phyloP scores from a whole-genome alignment of 2,113 vertebrate species.

The Neoarius graeffei region DNA sequence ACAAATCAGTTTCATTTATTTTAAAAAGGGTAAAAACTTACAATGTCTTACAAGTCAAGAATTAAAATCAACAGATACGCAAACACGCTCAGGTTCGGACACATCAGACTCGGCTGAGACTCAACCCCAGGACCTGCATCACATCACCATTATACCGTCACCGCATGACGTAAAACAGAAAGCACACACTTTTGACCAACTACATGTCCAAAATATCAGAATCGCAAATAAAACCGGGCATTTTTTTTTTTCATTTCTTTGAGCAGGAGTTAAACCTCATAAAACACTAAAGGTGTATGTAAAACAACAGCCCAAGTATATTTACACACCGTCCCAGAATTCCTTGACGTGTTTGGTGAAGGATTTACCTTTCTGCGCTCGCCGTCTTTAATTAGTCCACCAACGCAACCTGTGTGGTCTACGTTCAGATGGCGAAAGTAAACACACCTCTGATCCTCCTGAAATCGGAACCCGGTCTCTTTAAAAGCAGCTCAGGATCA shows the following conservation, averaged over 20 bases:
- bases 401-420: constrained; percentile 75
- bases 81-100: background rate
- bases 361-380: constrained; percentile 69
- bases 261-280: background rate
- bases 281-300: background rate
- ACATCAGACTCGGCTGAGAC: too few species aligned
- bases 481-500: background rate
- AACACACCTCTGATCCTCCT: constrained; percentile 29
- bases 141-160: background rate
- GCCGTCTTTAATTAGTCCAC: constrained; percentile 72
- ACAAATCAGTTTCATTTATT: background rate
- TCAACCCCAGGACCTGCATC: background rate
- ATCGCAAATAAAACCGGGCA: background rate
- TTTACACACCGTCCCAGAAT: background rate
- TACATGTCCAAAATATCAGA: background rate
- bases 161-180: background rate
- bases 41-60: background rate
- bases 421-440: constrained; percentile 56
- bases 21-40: background rate
- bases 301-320: background rate
- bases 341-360: constrained; percentile 56
- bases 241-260: too few species aligned
- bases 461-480: constrained; percentile 21
- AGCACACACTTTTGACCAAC: background rate
- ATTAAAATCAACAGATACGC: background rate